Base-by-base conservation (phyloP, 2,113 vertebrate genomes). In the Puma concolor region DNA sequence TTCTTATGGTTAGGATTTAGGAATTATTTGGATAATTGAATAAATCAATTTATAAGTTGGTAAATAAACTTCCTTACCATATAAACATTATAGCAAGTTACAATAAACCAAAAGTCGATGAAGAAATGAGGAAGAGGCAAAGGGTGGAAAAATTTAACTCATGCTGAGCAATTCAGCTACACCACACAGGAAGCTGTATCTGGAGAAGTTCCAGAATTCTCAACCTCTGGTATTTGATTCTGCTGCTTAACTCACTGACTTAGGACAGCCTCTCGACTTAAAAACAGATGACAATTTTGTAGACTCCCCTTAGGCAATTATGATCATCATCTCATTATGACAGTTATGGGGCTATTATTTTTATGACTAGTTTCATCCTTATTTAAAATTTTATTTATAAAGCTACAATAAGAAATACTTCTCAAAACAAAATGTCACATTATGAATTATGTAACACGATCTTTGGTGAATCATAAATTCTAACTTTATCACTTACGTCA, bases 401-500 rank as follows among this genome's bases (percentile, higher is more conserved):
- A 94, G 15, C 67, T 93, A 79, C 14, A 67, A 84, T 84, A 96
- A 92, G 79, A 96, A 95, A 86, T 76, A 76, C 13, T 71, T 91
- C 72, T 95, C 89, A 50, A 94, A 84, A 94, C 41, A 83, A 91
- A 95, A 79, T 82, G 71, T 94, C 94, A 85, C 48, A 69, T 82
- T 86, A 72, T 80, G 60, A 95, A 88, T 97, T 97, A 97, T 72
- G n/a, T 94, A 98, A 96, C 81, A 92, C 15, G 76, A 93, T 91
- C 71, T 95, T 97, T 0, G 23, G 36, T 97, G 96, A 98, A 80
- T 96, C 98, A 94, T 52, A 95, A n/a, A 44, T 89, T 94, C 91
- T 97, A 97, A 98, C 10, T 97, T 97, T 96, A 80, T 95, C 92
- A 44, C 92, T 97, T 97, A 86, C 0, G 0, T 95, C 92, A 97